phyloP scores from a whole-genome alignment of 2,113 vertebrate genomes.

The Takifugu bimaculatus region DNA sequence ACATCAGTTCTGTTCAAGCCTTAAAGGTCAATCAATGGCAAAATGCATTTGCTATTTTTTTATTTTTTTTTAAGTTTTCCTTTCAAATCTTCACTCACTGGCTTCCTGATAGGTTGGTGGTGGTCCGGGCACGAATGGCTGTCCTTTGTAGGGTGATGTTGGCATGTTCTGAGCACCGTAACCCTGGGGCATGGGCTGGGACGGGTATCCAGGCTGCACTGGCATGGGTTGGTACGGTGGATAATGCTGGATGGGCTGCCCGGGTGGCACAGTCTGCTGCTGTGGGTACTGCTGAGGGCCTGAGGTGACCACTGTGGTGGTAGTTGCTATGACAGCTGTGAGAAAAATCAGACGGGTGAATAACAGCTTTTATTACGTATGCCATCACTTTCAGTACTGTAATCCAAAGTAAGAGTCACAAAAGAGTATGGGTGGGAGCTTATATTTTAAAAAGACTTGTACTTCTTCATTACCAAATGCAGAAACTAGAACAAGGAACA shows the following conservation, averaged over 20 bases:
- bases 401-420: neutral
- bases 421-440: neutral
- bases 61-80: no score
- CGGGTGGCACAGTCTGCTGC: constrained; percentile 52
- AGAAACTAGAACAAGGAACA: no score
- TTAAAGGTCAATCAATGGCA: no score
- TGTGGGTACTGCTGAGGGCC: constrained; percentile 73
- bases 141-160: constrained; percentile 65
- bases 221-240: constrained; percentile 82
- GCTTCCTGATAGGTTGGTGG: constrained; percentile 87
- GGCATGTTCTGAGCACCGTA: constrained; percentile 67
- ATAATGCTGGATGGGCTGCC: constrained; percentile 71
- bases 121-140: constrained; percentile 75
- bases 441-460: no score
- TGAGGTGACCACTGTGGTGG: constrained; percentile 79
- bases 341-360: constrained; percentile 8
- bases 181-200: constrained; percentile 55
- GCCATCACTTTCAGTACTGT: neutral
- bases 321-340: constrained; percentile 80
- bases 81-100: constrained; percentile 48
- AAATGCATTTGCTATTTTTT: no score
- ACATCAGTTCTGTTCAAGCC: no score
- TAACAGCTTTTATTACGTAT: neutral
- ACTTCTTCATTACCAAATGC: no score
- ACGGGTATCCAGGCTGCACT: constrained; percentile 70